Conservation (phyloP, 1,140 invertebrate genomes). For the Zaprionus ghesquierei region DNA sequence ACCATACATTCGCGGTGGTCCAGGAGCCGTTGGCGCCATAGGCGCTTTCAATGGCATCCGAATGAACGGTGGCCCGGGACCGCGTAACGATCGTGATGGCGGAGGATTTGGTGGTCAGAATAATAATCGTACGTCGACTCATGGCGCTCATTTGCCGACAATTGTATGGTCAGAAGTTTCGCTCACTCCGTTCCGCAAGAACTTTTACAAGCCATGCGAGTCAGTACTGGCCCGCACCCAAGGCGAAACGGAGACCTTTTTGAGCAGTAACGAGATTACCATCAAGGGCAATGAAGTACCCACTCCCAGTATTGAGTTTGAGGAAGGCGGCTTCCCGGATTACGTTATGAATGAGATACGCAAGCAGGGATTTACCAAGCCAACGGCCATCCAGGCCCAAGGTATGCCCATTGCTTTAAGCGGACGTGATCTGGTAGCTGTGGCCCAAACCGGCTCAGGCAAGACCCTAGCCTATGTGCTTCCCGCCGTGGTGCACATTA, state of each 20-base stretch:
- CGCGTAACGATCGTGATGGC: constrained; percentile 43
- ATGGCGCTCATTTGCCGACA: constrained; percentile 89
- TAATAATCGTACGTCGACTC: constrained; percentile 82
- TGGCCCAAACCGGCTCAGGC: constrained; percentile 97
- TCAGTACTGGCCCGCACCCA: constrained; percentile 88
- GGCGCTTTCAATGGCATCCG: constrained; percentile 38
- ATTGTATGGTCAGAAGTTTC: constrained; percentile 88
- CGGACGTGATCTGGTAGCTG: constrained; percentile 96
- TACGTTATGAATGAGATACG: constrained; percentile 90
- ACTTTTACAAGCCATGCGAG: constrained; percentile 93
- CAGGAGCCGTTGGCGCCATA: constrained; percentile 34
- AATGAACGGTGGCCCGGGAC: constrained; percentile 49
- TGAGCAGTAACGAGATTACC: constrained; percentile 90
- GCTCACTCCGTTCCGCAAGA: constrained; percentile 94
- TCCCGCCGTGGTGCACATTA: constrained; percentile 96
- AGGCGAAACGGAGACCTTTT: constrained; percentile 89
- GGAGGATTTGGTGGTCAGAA: constrained; percentile 51
- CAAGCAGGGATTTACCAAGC: constrained; percentile 92
- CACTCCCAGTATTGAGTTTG: constrained; percentile 92
- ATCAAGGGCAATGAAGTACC: constrained; percentile 90
- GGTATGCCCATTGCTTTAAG: constrained; percentile 97
- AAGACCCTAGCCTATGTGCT: constrained; percentile 94
- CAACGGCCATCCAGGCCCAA: constrained; percentile 95
- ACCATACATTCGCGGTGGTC: constrained; percentile 56
- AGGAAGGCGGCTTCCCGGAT: constrained; percentile 92